phyloP scores from a whole-genome alignment of 1,140 invertebrate genomes.

The Oncopeltus fasciatus region DNA sequence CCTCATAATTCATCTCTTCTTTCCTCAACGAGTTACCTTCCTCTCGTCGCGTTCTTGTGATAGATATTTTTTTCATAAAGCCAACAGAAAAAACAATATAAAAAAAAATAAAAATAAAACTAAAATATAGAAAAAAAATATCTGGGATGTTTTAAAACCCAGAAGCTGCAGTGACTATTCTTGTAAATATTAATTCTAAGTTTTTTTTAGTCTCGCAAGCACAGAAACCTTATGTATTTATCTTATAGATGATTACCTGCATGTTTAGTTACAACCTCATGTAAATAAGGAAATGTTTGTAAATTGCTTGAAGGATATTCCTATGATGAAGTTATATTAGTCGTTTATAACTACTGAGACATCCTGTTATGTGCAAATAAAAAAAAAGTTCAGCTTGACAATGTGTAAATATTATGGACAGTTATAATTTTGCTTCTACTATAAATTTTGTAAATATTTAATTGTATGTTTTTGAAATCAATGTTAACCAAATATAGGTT shows the following conservation, averaged over 20 bases:
- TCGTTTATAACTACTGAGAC: not conserved
- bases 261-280: not conserved
- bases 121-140: too few species aligned
- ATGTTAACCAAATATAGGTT: slow-evolving; percentile 1
- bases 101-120: not conserved
- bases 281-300: not conserved
- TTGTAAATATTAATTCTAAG: not conserved
- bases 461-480: not conserved
- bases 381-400: not conserved
- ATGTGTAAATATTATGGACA: not conserved
- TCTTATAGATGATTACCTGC: not conserved
- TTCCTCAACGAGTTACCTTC: not conserved
- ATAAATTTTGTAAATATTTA: slow-evolving; percentile 1
- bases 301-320: not conserved
- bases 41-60: not conserved
- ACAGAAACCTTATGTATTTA: not conserved
- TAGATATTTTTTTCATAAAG: not conserved
- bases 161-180: not conserved
- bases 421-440: not conserved
- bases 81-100: not conserved
- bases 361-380: not conserved
- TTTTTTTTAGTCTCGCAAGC: slow-evolving; percentile 1
- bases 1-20: not conserved
- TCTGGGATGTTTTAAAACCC: not conserved
- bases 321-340: not conserved